A percentile compares a stretch with the other conserved stretches of the same genome.
Conservation (phyloP, 2,888 invertebrate genomes). For the Dendrolimus pini region DNA sequence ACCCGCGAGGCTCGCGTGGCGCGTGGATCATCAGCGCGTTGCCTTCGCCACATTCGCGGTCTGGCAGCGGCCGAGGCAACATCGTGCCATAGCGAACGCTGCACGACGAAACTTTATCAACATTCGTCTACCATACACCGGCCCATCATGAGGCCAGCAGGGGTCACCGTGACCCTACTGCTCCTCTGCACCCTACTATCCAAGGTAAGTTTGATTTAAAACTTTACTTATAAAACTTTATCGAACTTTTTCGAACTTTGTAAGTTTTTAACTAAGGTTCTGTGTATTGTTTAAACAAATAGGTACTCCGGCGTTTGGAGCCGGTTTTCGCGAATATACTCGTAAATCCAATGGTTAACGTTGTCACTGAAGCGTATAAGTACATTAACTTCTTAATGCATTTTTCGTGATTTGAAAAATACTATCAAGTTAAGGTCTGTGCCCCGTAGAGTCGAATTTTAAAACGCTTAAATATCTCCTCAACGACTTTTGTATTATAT, state of each 20-base stretch:
- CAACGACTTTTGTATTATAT: too few species aligned
- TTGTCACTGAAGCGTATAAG: too few species aligned
- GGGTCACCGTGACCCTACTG: conserved; percentile 43
- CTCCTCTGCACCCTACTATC: conserved; percentile 30
- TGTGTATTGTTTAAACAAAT: conserved; percentile 1
- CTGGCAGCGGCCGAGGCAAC: conserved; percentile 55
- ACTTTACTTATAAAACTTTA: conserved; percentile 4
- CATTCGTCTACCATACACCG: conserved; percentile 28
- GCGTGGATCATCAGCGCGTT: conserved; percentile 6
- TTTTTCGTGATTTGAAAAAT: too few species aligned
- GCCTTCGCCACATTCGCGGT: conserved; percentile 47
- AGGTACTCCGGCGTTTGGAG: not conserved
- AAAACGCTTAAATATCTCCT: too few species aligned
- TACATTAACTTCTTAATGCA: too few species aligned
- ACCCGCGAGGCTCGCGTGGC: conserved; percentile 18
- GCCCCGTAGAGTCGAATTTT: too few species aligned
- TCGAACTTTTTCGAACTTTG: conserved; percentile 1
- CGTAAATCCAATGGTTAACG: too few species aligned
- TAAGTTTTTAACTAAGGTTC: conserved; percentile 1
- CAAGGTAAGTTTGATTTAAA: conserved; percentile 26
- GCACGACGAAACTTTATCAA: conserved; percentile 41
- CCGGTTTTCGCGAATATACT: conserved; percentile 1
- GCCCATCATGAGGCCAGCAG: conserved; percentile 49
- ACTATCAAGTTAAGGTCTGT: too few species aligned
- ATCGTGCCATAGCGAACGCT: conserved; percentile 46